Conservation (phyloP, 2,888 invertebrate species). For the Anticlea derivata region DNA sequence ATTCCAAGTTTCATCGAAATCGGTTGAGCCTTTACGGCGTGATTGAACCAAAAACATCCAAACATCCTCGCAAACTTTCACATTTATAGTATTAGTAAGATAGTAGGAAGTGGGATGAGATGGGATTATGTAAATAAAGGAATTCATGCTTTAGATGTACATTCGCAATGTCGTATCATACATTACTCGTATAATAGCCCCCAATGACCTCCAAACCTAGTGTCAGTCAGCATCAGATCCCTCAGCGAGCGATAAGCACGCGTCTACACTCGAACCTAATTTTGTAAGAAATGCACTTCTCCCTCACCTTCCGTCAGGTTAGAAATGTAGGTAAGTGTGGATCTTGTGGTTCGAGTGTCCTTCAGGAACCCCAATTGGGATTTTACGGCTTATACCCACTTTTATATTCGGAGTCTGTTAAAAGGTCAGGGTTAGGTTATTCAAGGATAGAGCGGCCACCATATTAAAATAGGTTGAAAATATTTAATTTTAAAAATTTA, state of each 20-base stretch:
- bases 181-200: no score
- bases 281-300: constrained; percentile 28
- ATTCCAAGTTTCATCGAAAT: no score
- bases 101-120: no score
- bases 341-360: constrained; percentile 17
- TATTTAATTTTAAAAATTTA: not conserved
- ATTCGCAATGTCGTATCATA: no score
- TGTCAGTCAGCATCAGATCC: constrained; percentile 39
- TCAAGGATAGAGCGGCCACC: not conserved
- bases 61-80: no score
- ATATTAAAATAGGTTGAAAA: not conserved
- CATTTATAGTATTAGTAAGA: no score
- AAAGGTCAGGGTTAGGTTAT: constrained; percentile 9
- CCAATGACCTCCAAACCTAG: no score
- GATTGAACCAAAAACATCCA: no score
- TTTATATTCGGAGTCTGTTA: constrained; percentile 13
- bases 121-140: no score
- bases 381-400: constrained; percentile 12
- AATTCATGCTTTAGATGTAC: no score
- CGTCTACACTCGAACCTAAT: constrained; percentile 19
- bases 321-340: constrained; percentile 25
- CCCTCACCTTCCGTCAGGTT: constrained; percentile 19
- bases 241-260: constrained; percentile 45
- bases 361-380: constrained; percentile 13
- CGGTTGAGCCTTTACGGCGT: no score